Evolutionary conservation across 2,888 invertebrate genomes (phyloP), one percentile per base, ranked within the genome.

Genomic region (Ophion ventricosus): DNA sequence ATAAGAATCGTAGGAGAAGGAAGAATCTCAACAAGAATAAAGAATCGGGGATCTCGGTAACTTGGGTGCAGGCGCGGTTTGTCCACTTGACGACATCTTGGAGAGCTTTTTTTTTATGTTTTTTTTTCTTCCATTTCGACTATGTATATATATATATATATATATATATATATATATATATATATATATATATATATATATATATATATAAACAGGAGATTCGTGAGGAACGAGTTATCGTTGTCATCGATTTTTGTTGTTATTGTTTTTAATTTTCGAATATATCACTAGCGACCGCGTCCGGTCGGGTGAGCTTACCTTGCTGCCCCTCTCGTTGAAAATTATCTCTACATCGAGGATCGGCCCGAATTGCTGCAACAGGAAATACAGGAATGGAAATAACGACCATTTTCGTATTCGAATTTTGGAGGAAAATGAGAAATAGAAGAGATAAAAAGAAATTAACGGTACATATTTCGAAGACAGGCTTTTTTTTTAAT

Each of bases 271-370:
- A 73, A 57, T 49, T 72, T 66, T 26, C 29, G 49, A 74, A 70
- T 63, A 54, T 66, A 17, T 49, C 2, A 49, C 1, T 17, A 49
- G 14, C 49, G 40, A 76, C 84, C 80, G 29, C 74, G 20, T 54
- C 40, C 54, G 86, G 79, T 67, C 79, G 85, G 86, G 88, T 90
- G 83, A 87, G 90, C 98, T 97, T 97, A 99, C 99, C 98, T 99
- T 99, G 91, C 99, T 99, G 94, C 99, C 99, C 91, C 99, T 96
- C 95, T 99, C 99, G 95, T 99, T 99, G 96, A 99, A 99, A 94
- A 99, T 99, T 93, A 99, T 99, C 96, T 99, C 99, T 94, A 99
- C 99, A 95, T 99, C 99, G 94, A 99, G 96, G 94, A 99, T 99
- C 93, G 97, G 97, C 94, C 99, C 99, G 95, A 98, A 99, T 97